Evolutionary conservation across 92 coral and sea anemone species (phyloP), one percentile per base, ranked within the genome.

Genomic region (Bergia sp.): DNA sequence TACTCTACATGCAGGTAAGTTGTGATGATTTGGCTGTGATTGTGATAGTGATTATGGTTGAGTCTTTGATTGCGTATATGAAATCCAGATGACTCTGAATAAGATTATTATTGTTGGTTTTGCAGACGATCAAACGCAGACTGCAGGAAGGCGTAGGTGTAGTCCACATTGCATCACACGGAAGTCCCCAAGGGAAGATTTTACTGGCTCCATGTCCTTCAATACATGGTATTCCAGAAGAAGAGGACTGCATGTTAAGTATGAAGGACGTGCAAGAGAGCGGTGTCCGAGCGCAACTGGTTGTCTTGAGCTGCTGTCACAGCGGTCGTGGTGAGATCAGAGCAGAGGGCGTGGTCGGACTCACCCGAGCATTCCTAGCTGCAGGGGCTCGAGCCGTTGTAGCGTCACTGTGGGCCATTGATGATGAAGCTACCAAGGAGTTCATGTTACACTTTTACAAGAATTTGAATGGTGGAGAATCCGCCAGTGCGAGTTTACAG

Each of bases 191-290:
- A 9, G 78, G 79, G 37, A 42, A 57, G 43, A 82, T 82, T 23
- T 36, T 57, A 53, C 76, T 82, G 47, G 73, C 86, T 1, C 75
- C 86, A 5, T 55, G 73, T 55, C 20, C 73, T 23, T 23, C 29
- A 43, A 42, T 44, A 38, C 43, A 55, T n/a, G 77, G 49, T 40
- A 39, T 40, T 16, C 87, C 77, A 10, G 21, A 64, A 23, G 87
- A 83, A 83, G n/a, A 83, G 73, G 87, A 61, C 77, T 83, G 64
- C 89, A 75, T 86, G 21, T 71, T 86, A 16, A 86, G 82, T 5
- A 75, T 86, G 82, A 86, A 39, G 45, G 89, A 86, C 5, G 89
- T 86, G 43, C 83, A 86, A 40, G 82, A 86, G 36, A 73, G 15
- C 45, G 82, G 73, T 44, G 18, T 73, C 37, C 79, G 80, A 74